Base-by-base conservation (phyloP, 2,888 invertebrate genomes). In the Leptarthrus brevirostris region DNA sequence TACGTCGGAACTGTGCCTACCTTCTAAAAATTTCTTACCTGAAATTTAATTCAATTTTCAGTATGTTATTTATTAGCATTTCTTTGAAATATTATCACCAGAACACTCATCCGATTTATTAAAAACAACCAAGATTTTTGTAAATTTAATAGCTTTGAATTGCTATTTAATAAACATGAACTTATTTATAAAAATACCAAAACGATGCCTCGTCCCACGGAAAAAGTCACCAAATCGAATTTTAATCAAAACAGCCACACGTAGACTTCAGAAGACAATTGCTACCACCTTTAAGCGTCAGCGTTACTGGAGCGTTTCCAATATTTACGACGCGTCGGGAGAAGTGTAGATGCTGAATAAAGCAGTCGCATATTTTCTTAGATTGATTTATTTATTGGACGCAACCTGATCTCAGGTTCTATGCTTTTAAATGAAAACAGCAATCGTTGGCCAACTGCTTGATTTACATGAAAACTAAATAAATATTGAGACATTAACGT, bases 381-480 rank as follows among this genome's bases (percentile, higher is more conserved):
- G 58, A 58, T 58, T 58, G 34, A 58, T 58, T 40, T 12, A 40
- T 40, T 58, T 58, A 36, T 58, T 58, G 36, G 20, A 12, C 36
- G 58, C 58, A 58, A 40, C 58, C 34, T 18, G 20, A 18, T 58
- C 36, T 12, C 18, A 12, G 12, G 12, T 20, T 58, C 36, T 58
- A 36, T 30, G 20, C 34, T 36, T 34, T 34, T 36, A 20, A 36
- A 18, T 58, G 36, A 12, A 58, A 34, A 58, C 58, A 36, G 10
- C 34, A 36, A 36, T 20, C 56, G 18, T 58, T 58, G 26, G 58
- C 36, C 58, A 58, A 58, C 58, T 18, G 34, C 18, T 36, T 58
- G 58, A 58, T 58, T 58, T 36, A 30, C 58, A 58, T 58, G 58
- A 58, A 58, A 58, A 20, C 58, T 34, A 36, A 58, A 58, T 58